Conservation (phyloP, 2,113 vertebrate genomes). For the Dipodomys merriami region DNA sequence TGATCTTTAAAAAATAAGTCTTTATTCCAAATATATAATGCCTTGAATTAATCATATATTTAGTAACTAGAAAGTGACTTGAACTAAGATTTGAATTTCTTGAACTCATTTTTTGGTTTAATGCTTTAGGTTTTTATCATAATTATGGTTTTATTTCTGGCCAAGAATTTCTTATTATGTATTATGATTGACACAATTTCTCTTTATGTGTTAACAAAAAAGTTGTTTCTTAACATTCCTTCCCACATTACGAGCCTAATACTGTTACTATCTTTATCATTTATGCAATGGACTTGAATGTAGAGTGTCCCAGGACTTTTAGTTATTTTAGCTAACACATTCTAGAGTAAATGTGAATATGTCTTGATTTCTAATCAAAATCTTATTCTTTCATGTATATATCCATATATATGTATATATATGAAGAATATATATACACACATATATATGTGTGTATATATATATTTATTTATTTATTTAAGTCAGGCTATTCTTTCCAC, state of each 20-base stretch:
- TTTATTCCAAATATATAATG: slow-evolving; percentile 37
- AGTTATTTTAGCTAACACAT: neutral
- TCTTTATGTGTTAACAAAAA: neutral
- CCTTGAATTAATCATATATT: slow-evolving; percentile 25
- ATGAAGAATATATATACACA: too few species aligned
- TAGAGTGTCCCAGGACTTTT: neutral
- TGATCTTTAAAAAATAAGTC: neutral
- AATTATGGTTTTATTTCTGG: slow-evolving; percentile 30
- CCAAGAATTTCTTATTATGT: neutral
- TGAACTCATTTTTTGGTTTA: slow-evolving; percentile 40
- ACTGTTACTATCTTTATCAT: neutral
- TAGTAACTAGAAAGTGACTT: neutral
- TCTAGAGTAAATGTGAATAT: neutral
- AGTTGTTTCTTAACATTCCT: neutral
- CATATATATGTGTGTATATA: neutral
- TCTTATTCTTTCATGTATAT: neutral
- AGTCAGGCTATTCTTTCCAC: neutral
- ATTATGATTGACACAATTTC: neutral
- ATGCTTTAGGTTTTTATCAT: neutral
- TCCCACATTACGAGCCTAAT: neutral
- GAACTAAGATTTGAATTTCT: slow-evolving; percentile 7
- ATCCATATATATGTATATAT: too few species aligned
- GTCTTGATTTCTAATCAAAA: neutral
- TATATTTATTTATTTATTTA: neutral
- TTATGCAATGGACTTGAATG: neutral